Evolutionary conservation across 2,113 vertebrate genomes (phyloP), one percentile per base, ranked within the genome.

Genomic region (Capreolus pygargus): DNA sequence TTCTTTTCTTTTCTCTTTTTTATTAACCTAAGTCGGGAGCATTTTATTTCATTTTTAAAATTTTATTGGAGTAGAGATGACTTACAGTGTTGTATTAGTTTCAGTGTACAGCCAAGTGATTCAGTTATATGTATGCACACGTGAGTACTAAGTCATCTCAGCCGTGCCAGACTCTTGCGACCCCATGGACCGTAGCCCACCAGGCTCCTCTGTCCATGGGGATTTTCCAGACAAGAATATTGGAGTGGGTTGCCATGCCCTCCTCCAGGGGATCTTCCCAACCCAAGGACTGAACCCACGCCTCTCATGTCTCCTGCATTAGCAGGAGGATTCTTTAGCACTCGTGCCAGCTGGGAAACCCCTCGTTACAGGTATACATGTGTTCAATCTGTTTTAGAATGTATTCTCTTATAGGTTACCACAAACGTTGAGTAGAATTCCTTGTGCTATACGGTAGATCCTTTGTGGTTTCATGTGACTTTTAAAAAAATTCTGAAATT

Each of bases 61-160:
- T 52, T 12, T 52, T 33, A 81, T 1, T 33, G 47, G 28, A 12
- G 16, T 11, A 21, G 10, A 21, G 28, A 7, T 6, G 17, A 21
- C 33, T 30, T 81, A 4, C 28, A 21, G 0, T 7, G 47, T 30
- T 50, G 16, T 3, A 3, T 33, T 33, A 7, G 2, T 21, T 19
- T 81, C 10, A 33, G 16, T 7, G 78, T 0, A 21, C 45, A 3
- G 78, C 45, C 33, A 0, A 12, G 78, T 19, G 45, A 21, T 30
- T 21, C 78, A 7, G 45, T 12, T 21, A 1, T 2, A 33, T 10
- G 16, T 47, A 6, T 6, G 45, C 28, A 12, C 39, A 76, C 23
- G 6, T 70, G n/a, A 2, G 67, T 12, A 6, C 70, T 7, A 14
- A 76, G 39, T 27, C 70, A 76, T 27, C 23, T 43, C 70, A 76